Conservation (phyloP, 2,113 vertebrate species). For the Toxotes jaculatrix region DNA sequence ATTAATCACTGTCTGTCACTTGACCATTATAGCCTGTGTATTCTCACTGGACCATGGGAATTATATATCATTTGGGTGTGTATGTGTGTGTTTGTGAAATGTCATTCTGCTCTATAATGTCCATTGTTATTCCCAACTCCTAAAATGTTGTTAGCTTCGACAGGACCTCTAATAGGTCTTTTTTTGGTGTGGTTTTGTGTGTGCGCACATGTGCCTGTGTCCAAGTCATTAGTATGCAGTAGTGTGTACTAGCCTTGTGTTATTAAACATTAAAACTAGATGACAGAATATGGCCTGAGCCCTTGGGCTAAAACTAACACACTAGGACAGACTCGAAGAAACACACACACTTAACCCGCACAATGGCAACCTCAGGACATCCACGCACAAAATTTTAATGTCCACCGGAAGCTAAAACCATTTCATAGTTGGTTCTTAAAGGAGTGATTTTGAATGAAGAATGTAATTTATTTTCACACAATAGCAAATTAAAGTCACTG, state of each 20-base stretch:
- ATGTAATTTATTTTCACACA: constrained; percentile 32
- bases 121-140: constrained; percentile 43
- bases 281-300: constrained; percentile 52
- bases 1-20: constrained; percentile 79
- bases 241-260: constrained; percentile 31
- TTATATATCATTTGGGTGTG: constrained; percentile 25
- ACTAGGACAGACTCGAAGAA: constrained; percentile 27
- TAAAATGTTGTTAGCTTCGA: constrained; percentile 29
- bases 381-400: constrained; percentile 25
- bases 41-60: constrained; percentile 55
- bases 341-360: constrained; percentile 38
- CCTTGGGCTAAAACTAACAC: constrained; percentile 41
- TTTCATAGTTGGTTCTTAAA: constrained; percentile 26
- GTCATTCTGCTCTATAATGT: constrained; percentile 51
- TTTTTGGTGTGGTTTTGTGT: background rate
- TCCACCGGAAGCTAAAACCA: background rate
- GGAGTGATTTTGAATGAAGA: constrained; percentile 19
- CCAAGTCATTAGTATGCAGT: constrained; percentile 55
- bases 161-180: constrained; percentile 16
- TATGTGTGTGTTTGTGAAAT: constrained; percentile 20
- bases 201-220: background rate
- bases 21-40: constrained; percentile 67
- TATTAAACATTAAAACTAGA: constrained; percentile 71
- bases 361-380: constrained; percentile 27
- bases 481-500: constrained; percentile 29